Evolutionary conservation across 2,888 invertebrate genomes (phyloP).

Genomic region (Rotaria macrura): DNA sequence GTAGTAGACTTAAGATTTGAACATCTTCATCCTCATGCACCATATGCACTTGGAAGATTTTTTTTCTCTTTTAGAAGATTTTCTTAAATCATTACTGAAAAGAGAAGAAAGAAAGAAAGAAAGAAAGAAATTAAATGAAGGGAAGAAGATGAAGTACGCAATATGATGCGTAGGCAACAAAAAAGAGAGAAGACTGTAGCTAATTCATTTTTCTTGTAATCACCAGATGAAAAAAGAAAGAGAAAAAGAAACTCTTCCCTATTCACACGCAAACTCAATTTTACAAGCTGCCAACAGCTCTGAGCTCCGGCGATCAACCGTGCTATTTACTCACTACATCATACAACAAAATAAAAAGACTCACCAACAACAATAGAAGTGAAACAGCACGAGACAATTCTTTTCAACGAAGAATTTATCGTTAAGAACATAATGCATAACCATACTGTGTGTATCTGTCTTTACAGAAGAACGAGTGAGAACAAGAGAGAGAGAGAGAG

Average conservation of each 20-base stretch:
- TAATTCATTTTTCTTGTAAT: slow-evolving; percentile 3
- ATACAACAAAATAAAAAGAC: background rate
- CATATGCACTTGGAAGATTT: background rate
- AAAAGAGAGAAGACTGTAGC: background rate
- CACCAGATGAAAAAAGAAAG: background rate
- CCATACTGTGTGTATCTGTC: background rate
- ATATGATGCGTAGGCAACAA: background rate
- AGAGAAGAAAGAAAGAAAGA: background rate
- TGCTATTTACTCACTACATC: background rate
- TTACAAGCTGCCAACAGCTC: background rate
- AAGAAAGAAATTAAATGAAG: background rate
- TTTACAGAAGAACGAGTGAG: background rate
- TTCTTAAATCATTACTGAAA: background rate
- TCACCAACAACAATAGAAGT: background rate
- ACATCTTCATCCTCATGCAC: background rate
- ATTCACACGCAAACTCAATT: background rate
- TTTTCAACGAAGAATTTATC: background rate
- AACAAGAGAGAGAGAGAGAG: too few species aligned
- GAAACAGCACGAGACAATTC: background rate
- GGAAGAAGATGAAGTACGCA: background rate
- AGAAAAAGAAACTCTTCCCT: background rate
- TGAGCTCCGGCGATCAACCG: background rate
- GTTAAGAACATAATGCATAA: background rate
- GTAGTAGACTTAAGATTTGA: background rate
- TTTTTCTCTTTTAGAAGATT: background rate